These are phyloP conservation scores for Daktulosphaira vitifoliae DNA, from an alignment of 1,140 invertebrate species.

Conservation along the genomic window DNA sequence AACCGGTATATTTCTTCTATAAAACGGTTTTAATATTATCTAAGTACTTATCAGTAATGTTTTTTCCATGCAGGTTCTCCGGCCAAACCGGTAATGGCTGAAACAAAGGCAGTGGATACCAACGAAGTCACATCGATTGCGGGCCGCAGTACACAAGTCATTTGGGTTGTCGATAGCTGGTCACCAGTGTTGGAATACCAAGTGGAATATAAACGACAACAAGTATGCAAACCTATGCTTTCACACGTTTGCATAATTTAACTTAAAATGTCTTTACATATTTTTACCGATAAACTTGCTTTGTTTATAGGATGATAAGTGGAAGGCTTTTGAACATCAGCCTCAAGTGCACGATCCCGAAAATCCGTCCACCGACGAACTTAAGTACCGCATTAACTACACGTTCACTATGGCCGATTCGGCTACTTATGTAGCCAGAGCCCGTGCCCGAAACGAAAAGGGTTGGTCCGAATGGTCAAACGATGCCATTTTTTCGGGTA, in stretches of 20 bases:
- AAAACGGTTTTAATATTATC: no score
- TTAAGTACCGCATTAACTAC: no score
- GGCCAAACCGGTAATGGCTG: background rate
- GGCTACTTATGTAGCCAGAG: background rate
- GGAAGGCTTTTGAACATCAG: background rate
- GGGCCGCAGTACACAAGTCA: constrained; percentile 42
- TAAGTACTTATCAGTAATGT: no score
- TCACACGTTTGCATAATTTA: background rate
- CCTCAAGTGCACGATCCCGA: no score
- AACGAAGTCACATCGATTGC: background rate
- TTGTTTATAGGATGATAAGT: no score
- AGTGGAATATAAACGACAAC: constrained; percentile 49
- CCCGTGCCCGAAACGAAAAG: background rate
- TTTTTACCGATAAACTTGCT: background rate
- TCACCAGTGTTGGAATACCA: constrained; percentile 62
- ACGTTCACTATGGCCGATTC: background rate
- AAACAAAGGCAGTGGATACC: background rate
- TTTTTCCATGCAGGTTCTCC: constrained; percentile 4
- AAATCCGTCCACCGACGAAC: no score
- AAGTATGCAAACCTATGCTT: no score
- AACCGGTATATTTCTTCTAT: constrained; percentile 13
- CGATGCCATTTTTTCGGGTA: constrained; percentile 7
- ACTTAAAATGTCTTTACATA: background rate
- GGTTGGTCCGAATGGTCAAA: constrained; percentile 22
- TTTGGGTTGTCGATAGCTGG: constrained; percentile 69